Base-by-base conservation (phyloP, 1,140 invertebrate genomes). In the Drosophila pruinosa region DNA sequence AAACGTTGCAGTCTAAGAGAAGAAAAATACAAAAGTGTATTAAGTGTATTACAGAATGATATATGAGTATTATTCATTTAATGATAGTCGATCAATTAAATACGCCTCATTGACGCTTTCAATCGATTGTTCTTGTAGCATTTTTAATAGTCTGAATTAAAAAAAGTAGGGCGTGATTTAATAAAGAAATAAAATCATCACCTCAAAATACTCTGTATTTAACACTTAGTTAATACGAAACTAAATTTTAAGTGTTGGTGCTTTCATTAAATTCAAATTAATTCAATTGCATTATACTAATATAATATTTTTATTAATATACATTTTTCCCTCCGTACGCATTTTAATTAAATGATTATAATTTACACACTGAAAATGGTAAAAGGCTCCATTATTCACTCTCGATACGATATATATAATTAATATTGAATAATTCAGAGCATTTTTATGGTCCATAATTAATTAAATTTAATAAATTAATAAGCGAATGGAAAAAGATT, bases 21-120 rank as follows among this genome's bases (percentile, higher is more conserved):
- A n/a, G n/a, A n/a, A n/a, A n/a, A n/a, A n/a, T n/a, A n/a, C n/a
- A 14, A 14, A 34, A 34, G 1, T 34, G 31, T 10, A n/a, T 50
- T 28, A 26, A 50, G 10, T 15, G 47, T 15, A 8, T 28, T 31
- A 28, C 12, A 6, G n/a, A 3, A 8, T 50, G 7, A 14, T 0
- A 36, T 36, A 19, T 8, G 19, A 41, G 8, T n/a, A 41, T 6
- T 4, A 67, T 50, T 50, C 8, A 67, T 50, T 50, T 39, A 48
- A 39, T 12, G 14, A 4, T 14, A 62, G 47, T 8, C 65, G 43
- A 53, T 70, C 48, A 63, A 70, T 48, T 70, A 47, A 24, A 48
- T 59, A 70, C 67, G 58, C 53, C 34, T 69, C 47, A 47, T 48
- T 54, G 48, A 47, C 50, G 28, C 47, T 36, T 47, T 54, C 47